phyloP scores from a whole-genome alignment of 2,797 vertebrate genomes.

The Geotrypetes seraphini region DNA sequence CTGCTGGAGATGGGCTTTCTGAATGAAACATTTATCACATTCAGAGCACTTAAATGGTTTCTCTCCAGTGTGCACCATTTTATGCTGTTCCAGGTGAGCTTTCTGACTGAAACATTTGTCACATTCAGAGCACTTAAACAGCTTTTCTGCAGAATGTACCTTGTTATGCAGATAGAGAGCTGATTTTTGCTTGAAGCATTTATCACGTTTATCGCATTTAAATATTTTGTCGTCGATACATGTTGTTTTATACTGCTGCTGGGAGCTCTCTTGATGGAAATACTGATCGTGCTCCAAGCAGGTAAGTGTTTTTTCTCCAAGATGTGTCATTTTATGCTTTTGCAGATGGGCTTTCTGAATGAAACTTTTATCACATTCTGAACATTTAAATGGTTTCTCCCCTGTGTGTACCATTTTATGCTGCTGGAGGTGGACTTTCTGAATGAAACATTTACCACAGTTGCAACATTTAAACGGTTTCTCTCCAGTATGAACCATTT shows the following conservation, averaged over 20 bases:
- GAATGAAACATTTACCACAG: neutral
- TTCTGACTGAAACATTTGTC: neutral
- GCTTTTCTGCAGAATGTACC: neutral
- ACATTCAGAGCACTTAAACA: slow-evolving; percentile 11
- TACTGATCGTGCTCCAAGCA: neutral
- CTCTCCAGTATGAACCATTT: neutral
- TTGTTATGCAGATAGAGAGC: neutral
- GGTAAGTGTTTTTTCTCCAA: too few relatives aligned
- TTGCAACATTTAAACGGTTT: slow-evolving; percentile 7
- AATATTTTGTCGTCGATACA: neutral
- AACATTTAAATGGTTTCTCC: neutral
- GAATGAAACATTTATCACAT: neutral
- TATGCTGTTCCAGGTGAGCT: too few relatives aligned
- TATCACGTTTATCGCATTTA: neutral
- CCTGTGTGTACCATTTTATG: neutral
- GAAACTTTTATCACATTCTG: too few relatives aligned
- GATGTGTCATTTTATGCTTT: neutral
- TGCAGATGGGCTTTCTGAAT: too few relatives aligned
- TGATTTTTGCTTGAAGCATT: slow-evolving; percentile 9
- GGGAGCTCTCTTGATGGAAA: neutral
- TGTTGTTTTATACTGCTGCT: neutral
- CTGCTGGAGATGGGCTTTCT: neutral
- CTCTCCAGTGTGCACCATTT: neutral
- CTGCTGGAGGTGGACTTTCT: neutral
- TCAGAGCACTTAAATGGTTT: neutral